These are phyloP conservation scores for Ceyx erithaca DNA, from an alignment of 2,797 vertebrate species.

Conservation along the genomic window DNA sequence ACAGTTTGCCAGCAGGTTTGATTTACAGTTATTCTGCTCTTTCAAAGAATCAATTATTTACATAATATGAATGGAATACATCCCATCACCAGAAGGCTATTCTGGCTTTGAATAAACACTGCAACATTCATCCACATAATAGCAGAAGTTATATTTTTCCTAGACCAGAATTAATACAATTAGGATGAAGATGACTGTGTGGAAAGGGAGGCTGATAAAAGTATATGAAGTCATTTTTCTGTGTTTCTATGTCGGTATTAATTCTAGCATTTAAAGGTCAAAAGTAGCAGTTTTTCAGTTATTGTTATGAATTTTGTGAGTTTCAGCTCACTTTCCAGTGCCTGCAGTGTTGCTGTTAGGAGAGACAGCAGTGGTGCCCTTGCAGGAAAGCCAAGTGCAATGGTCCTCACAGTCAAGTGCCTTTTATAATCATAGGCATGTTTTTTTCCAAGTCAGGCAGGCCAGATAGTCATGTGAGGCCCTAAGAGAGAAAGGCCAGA, in stretches of 20 bases:
- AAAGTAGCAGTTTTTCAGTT: background rate
- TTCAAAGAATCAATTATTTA: conserved; percentile 38
- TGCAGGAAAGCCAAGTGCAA: background rate
- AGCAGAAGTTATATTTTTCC: background rate
- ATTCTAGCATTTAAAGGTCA: background rate
- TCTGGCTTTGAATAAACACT: conserved; percentile 1
- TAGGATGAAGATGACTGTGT: background rate
- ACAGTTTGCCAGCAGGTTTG: background rate
- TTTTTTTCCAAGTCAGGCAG: background rate
- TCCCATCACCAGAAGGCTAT: background rate
- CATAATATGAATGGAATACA: background rate
- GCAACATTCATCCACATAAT: background rate
- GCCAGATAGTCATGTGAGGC: background rate
- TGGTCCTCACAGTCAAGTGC: background rate
- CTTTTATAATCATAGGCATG: background rate
- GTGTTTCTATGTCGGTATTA: background rate
- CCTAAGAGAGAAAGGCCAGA: background rate
- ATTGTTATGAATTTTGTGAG: background rate
- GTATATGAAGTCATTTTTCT: background rate
- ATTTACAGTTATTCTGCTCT: background rate
- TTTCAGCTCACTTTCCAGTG: background rate
- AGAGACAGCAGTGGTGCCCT: background rate
- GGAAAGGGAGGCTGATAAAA: background rate
- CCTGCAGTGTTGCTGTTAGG: background rate
- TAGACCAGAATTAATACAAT: background rate